Evolutionary conservation across 30 jellyfish, hydroid and myxozoan genomes (phyloP).

Genomic region (Cassiopea andromeda): DNA sequence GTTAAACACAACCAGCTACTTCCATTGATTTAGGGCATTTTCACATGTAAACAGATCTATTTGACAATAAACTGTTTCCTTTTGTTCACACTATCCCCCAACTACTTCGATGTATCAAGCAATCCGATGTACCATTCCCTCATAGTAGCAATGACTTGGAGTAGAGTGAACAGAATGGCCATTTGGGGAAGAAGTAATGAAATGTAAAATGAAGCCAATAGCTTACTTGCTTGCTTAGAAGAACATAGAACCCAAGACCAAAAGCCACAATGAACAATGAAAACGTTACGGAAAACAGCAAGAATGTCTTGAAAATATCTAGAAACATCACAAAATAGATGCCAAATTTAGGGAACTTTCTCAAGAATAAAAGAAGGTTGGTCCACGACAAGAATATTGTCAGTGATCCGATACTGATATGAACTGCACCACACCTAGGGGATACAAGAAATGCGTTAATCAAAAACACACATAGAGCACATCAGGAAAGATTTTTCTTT

Average conservation of each 20-base stretch:
- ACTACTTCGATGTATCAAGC: too few species aligned
- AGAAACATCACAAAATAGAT: slow-evolving; percentile 86
- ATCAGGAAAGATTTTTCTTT: background rate
- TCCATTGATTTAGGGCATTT: too few species aligned
- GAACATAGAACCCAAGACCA: slow-evolving; percentile 69
- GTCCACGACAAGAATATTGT: slow-evolving; percentile 76
- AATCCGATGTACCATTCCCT: too few species aligned
- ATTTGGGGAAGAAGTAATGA: too few species aligned
- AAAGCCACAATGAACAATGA: slow-evolving; percentile 72
- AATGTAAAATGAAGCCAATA: background rate
- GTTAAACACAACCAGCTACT: too few species aligned
- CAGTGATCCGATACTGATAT: slow-evolving; percentile 69
- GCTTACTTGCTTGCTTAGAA: slow-evolving; percentile 66
- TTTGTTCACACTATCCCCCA: too few species aligned
- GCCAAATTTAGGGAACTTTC: slow-evolving; percentile 82
- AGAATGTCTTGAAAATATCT: slow-evolving; percentile 71
- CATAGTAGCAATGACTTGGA: too few species aligned
- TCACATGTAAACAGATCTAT: too few species aligned
- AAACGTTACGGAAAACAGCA: slow-evolving; percentile 71
- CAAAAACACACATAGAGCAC: background rate
- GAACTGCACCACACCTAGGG: slow-evolving; percentile 54
- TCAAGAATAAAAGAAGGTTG: slow-evolving; percentile 57
- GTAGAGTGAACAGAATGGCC: too few species aligned
- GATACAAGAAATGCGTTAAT: background rate
- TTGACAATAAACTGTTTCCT: too few species aligned